A percentile compares a stretch with the other conserved stretches of the same genome.
phyloP scores from a whole-genome alignment of 2,797 vertebrate species.

The Pseudomugil gertrudae region DNA sequence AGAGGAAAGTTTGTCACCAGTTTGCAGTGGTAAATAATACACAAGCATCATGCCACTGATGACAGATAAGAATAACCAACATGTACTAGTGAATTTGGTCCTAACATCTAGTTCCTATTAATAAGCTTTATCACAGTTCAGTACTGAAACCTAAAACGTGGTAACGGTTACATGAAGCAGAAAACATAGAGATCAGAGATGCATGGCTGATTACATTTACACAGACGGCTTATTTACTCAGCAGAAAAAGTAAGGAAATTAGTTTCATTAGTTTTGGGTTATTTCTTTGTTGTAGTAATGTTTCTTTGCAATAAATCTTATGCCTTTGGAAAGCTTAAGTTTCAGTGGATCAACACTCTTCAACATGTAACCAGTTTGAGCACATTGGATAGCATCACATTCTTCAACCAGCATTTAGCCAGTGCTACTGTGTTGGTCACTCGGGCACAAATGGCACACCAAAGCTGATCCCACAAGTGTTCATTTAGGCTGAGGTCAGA shows the following conservation, averaged over 20 bases:
- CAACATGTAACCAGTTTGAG: too few relatives aligned
- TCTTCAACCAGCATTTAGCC: too few relatives aligned
- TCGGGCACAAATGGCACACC: too few relatives aligned
- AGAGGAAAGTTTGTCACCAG: neutral
- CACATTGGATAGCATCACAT: too few relatives aligned
- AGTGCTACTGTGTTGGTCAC: too few relatives aligned
- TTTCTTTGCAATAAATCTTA: too few relatives aligned
- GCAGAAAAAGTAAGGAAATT: neutral
- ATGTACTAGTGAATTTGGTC: neutral
- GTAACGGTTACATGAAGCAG: neutral
- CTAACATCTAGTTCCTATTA: neutral
- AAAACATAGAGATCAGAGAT: neutral
- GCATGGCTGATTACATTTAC: neutral
- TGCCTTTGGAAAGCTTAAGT: too few relatives aligned
- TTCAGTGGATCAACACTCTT: too few relatives aligned
- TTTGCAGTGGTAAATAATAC: neutral
- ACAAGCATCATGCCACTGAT: neutral
- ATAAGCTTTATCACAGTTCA: neutral
- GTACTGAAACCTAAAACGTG: neutral
- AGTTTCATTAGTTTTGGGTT: too few relatives aligned
- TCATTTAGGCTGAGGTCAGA: too few relatives aligned
- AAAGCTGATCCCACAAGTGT: too few relatives aligned
- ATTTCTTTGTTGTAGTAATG: too few relatives aligned
- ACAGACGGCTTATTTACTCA: neutral
- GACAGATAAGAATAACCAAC: neutral